A percentile compares a stretch with the other conserved stretches of the same genome.
Evolutionary conservation across 2,888 invertebrate genomes (phyloP).

Genomic region (Chloroclystis v-ata): DNA sequence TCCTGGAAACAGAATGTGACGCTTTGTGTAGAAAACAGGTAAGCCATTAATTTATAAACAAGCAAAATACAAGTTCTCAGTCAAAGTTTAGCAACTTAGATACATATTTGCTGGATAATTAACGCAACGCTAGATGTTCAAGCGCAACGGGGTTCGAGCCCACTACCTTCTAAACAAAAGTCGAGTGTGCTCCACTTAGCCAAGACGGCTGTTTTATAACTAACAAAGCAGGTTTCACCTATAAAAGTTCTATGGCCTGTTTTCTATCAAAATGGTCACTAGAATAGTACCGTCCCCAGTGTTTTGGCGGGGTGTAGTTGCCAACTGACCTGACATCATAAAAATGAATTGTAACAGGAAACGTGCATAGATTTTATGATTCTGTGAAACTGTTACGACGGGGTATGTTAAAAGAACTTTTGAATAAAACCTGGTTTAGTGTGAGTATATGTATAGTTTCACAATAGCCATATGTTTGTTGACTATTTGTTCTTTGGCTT

Average conservation of each 20-base stretch:
- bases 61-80: too few species aligned
- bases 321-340: conserved; percentile 44
- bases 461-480: too few species aligned
- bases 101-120: too few species aligned
- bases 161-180: too few species aligned
- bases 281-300: conserved; percentile 17
- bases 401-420: conserved; percentile 10
- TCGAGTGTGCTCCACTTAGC: too few species aligned
- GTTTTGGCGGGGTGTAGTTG: conserved; percentile 22
- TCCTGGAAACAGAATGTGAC: conserved; percentile 8
- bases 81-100: too few species aligned
- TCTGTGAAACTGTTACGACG: conserved; percentile 13
- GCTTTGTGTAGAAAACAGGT: conserved; percentile 2
- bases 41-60: not conserved
- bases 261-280: conserved; percentile 3
- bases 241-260: not conserved
- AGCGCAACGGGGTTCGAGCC: too few species aligned
- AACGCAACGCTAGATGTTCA: too few species aligned
- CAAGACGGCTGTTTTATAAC: too few species aligned
- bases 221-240: too few species aligned
- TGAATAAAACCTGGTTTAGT: conserved; percentile 1
- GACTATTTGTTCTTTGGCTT: too few species aligned
- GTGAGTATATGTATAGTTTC: not conserved
- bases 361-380: conserved; percentile 42
- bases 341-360: conserved; percentile 55